Percentiles rank a stretch among this genome's conserved stretches.
These are phyloP conservation scores for Anticlea derivata DNA, from an alignment of 2,888 invertebrate genomes.

Conservation along the genomic window DNA sequence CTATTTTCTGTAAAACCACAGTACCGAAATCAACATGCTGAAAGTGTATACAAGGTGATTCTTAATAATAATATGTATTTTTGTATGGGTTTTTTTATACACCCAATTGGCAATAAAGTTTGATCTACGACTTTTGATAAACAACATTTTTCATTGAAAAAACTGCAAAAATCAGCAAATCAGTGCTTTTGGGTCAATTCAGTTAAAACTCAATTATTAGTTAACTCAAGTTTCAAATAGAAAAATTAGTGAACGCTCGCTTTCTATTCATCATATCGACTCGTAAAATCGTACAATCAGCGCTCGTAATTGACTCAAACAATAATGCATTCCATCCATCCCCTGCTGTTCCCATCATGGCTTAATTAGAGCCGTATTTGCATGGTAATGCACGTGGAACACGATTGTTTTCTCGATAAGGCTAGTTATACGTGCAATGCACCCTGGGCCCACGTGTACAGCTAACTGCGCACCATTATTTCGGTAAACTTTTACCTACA, in stretches of 20 bases:
- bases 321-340: conserved; percentile 47
- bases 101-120: too few species aligned
- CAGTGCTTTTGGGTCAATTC: too few species aligned
- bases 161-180: neutral
- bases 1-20: neutral
- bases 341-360: conserved; percentile 46
- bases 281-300: conserved; percentile 1
- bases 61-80: too few species aligned
- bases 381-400: conserved; percentile 54
- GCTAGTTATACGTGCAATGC: conserved; percentile 47
- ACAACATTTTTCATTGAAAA: too few species aligned
- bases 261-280: conserved; percentile 2
- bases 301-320: conserved; percentile 31
- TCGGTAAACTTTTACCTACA: neutral
- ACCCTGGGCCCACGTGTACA: conserved; percentile 25
- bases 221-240: too few species aligned
- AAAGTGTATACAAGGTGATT: too few species aligned
- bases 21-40: too few species aligned
- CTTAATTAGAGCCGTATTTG: conserved; percentile 65
- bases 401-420: conserved; percentile 64
- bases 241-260: neutral
- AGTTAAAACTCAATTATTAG: too few species aligned
- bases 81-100: too few species aligned
- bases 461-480: conserved; percentile 13
- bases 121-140: too few species aligned